Evolutionary conservation across 2,113 vertebrate genomes (phyloP).

Genomic region (Bujurquina vittata): DNA sequence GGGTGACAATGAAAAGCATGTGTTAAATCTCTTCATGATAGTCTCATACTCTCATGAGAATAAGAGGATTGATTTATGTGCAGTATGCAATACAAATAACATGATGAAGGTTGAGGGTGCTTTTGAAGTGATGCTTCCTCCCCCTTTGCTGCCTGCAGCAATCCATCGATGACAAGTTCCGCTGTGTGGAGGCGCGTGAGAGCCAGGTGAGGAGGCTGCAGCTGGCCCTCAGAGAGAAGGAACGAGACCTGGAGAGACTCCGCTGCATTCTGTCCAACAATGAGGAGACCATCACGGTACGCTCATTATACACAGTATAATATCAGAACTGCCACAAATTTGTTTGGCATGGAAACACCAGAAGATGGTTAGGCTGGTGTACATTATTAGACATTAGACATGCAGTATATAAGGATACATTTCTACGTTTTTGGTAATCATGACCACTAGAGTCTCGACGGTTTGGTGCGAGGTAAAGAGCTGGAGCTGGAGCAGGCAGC

Average conservation of each 20-base stretch:
- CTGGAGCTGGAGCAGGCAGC: constrained; percentile 90
- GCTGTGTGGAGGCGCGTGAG: constrained; percentile 89
- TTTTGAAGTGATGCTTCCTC: background rate
- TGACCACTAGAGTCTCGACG: constrained; percentile 86
- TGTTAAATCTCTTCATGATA: background rate
- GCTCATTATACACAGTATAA: background rate
- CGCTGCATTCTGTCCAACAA: constrained; percentile 87
- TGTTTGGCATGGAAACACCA: background rate
- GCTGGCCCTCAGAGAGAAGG: constrained; percentile 84
- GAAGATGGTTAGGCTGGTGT: background rate
- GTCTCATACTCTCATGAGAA: no score
- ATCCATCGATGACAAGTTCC: constrained; percentile 92
- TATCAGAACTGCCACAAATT: background rate
- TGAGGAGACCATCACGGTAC: constrained; percentile 91
- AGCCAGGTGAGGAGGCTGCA: constrained; percentile 86
- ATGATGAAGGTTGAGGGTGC: background rate
- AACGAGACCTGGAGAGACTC: constrained; percentile 89
- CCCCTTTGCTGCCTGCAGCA: constrained; percentile 73
- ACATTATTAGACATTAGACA: background rate
- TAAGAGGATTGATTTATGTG: background rate
- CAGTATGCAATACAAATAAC: background rate
- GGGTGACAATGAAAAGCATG: background rate
- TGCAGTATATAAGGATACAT: background rate
- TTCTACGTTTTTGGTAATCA: background rate
- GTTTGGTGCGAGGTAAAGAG: constrained; percentile 87